phyloP scores from a whole-genome alignment of 2,888 invertebrate species.

The Cylloceria caligata region DNA sequence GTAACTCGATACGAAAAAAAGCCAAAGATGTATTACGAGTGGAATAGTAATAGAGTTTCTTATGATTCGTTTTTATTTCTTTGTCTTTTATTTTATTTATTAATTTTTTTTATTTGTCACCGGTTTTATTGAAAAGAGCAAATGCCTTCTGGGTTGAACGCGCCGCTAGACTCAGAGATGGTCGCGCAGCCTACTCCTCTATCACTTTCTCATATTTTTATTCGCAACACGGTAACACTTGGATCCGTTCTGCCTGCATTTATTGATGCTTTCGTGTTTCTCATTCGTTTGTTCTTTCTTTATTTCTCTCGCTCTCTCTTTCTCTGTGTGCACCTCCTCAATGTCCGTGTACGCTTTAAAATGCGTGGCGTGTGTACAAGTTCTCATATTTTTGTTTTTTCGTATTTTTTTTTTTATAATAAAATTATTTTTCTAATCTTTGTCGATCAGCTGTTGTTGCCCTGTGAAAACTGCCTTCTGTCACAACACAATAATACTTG shows the following conservation, averaged over 20 bases:
- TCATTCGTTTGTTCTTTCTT: constrained; percentile 20
- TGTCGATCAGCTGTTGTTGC: constrained; percentile 89
- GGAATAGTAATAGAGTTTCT: constrained; percentile 34
- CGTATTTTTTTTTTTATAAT: constrained; percentile 85
- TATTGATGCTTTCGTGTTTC: constrained; percentile 16
- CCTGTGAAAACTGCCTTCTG: constrained; percentile 90
- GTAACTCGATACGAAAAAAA: constrained; percentile 35
- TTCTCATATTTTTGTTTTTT: constrained; percentile 79
- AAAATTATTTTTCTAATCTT: constrained; percentile 87
- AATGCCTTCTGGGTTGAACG: constrained; percentile 42
- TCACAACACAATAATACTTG: constrained; percentile 85
- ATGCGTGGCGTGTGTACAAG: constrained; percentile 63
- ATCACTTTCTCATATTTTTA: constrained; percentile 44
- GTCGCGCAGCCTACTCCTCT: constrained; percentile 72
- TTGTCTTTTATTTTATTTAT: too few relatives aligned
- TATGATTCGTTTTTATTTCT: constrained; percentile 22
- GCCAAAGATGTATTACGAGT: constrained; percentile 14
- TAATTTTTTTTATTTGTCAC: constrained; percentile 33
- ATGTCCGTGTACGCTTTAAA: constrained; percentile 58
- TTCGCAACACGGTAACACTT: constrained; percentile 64
- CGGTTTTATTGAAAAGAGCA: constrained; percentile 55
- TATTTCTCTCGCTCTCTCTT: constrained; percentile 24
- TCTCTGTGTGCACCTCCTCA: constrained; percentile 47
- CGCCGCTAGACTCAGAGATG: constrained; percentile 76
- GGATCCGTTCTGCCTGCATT: constrained; percentile 52